Percentiles rank a stretch among this genome's conserved stretches.
Evolutionary conservation across 2,113 vertebrate genomes (phyloP).

Genomic region (Mastomys natalensis): DNA sequence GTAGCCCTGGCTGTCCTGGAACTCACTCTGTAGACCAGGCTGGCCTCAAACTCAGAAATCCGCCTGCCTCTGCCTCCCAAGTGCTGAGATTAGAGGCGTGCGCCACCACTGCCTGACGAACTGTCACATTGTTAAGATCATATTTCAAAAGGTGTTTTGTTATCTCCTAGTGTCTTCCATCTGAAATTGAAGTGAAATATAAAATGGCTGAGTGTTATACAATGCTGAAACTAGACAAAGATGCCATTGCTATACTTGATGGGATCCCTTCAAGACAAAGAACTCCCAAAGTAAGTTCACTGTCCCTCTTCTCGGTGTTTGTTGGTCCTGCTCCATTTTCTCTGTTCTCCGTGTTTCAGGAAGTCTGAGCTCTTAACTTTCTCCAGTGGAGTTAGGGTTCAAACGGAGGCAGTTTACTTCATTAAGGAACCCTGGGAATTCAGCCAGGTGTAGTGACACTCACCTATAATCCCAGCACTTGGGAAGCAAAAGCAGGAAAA

Average conservation of each 20-base stretch:
- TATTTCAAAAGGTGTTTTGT: conserved; percentile 47
- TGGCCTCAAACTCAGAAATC: too few relatives aligned
- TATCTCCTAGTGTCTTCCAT: conserved; percentile 93
- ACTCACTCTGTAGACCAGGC: too few relatives aligned
- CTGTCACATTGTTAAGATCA: background rate
- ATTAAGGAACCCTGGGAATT: conserved; percentile 33
- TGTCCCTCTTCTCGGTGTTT: background rate
- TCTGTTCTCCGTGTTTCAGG: background rate
- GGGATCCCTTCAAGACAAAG: conserved; percentile 98
- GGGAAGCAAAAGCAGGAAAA: background rate
- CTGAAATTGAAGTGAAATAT: conserved; percentile 99
- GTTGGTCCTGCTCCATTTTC: background rate
- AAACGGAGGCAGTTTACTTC: conserved; percentile 12
- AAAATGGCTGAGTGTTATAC: conserved; percentile 99
- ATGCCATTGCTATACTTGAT: conserved; percentile 97
- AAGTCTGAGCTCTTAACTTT: background rate
- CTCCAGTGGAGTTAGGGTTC: background rate
- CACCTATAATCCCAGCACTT: background rate
- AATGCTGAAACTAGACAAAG: conserved; percentile 98
- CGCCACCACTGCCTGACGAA: too few relatives aligned
- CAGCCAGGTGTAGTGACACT: background rate
- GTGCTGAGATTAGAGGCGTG: too few relatives aligned
- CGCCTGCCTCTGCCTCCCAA: too few relatives aligned
- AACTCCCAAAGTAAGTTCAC: conserved; percentile 93
- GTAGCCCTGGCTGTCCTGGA: too few relatives aligned